These are phyloP conservation scores for Gymnodraco acuticeps DNA, from an alignment of 2,797 vertebrate species.

Conservation along the genomic window DNA sequence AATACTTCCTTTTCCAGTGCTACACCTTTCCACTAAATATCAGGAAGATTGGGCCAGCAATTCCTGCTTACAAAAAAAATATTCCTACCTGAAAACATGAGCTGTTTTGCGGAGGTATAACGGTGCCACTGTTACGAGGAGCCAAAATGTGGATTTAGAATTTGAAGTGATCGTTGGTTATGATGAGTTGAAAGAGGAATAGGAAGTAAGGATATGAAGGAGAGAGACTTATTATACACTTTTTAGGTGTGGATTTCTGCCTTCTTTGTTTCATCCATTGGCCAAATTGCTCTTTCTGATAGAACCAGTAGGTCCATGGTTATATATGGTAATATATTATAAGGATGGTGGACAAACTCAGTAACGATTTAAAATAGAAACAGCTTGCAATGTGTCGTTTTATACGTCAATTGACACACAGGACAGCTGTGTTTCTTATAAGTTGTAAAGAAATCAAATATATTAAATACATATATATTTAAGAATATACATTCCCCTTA, in stretches of 20 bases:
- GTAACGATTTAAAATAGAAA: not conserved
- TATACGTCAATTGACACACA: not conserved
- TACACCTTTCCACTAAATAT: too few species aligned
- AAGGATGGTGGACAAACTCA: not conserved
- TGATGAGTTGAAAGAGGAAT: not conserved
- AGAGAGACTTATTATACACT: not conserved
- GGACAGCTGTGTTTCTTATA: constrained; percentile 6
- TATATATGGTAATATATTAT: not conserved
- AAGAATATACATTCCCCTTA: constrained; percentile 31
- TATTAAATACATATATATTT: constrained; percentile 45
- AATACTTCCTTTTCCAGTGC: too few species aligned
- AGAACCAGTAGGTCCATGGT: not conserved
- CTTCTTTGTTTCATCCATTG: not conserved
- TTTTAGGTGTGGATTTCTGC: not conserved
- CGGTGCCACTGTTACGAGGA: not conserved
- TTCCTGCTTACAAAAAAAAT: too few species aligned
- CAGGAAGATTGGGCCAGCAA: too few species aligned
- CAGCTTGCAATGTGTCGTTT: not conserved
- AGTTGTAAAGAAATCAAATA: constrained; percentile 30
- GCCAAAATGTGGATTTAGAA: not conserved
- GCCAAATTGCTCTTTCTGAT: not conserved
- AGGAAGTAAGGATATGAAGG: constrained; percentile 4
- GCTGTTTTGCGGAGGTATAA: too few species aligned
- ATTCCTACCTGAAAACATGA: too few species aligned
- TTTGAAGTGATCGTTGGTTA: not conserved